A percentile compares a stretch with the other conserved stretches of the same genome.
Evolutionary conservation across 92 coral and sea anemone genomes (phyloP).

Genomic region (Porites divaricata): DNA sequence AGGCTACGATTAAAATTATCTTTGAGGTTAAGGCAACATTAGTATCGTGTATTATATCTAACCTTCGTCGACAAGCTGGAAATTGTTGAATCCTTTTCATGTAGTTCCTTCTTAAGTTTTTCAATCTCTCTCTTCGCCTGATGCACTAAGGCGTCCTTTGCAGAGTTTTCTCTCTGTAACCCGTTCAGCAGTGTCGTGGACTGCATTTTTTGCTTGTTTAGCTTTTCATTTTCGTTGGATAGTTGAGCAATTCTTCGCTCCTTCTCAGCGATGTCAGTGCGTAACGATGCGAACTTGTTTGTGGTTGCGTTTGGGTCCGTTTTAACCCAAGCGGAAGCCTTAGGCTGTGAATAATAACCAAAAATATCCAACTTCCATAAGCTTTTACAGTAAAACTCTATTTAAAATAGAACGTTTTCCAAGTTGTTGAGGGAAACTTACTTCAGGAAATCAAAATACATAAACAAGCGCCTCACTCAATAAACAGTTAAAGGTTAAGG

Average conservation of each 20-base stretch:
- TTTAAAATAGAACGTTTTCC: no score
- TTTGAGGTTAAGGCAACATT: no score
- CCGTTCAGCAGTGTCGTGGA: conserved; percentile 84
- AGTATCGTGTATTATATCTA: background rate
- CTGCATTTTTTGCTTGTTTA: conserved; percentile 84
- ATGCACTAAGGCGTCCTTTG: conserved; percentile 87
- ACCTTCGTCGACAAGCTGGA: conserved; percentile 90
- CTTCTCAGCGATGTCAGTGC: conserved; percentile 88
- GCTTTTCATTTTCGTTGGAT: conserved; percentile 76
- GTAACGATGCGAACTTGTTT: conserved; percentile 82
- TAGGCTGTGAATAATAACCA: conserved; percentile 26
- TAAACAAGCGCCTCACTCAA: background rate
- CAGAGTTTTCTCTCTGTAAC: conserved; percentile 88
- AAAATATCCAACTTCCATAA: no score
- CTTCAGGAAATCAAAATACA: background rate
- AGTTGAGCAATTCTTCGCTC: conserved; percentile 82
- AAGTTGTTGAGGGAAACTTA: no score
- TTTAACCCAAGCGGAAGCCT: conserved; percentile 52
- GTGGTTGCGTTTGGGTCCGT: conserved; percentile 74
- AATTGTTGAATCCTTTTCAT: conserved; percentile 82
- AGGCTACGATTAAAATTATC: no score
- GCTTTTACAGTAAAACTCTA: no score
- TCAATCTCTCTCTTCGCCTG: conserved; percentile 83
- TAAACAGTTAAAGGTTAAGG: background rate
- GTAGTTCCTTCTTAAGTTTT: conserved; percentile 82